phyloP scores from a whole-genome alignment of 2,113 vertebrate species.

The Phaethornis superciliosus region DNA sequence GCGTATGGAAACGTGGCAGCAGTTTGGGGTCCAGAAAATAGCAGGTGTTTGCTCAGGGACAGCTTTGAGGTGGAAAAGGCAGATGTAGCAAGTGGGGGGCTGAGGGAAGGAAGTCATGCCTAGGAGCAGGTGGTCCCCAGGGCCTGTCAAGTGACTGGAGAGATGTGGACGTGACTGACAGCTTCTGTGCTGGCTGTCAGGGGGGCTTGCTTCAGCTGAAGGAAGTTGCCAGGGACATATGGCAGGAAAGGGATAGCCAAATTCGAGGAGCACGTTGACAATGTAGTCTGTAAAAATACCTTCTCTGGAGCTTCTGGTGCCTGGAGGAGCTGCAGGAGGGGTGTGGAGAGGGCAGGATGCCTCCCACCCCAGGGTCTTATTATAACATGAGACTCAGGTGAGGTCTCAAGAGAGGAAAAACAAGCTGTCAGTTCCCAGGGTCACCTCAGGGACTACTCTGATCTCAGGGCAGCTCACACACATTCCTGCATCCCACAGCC shows the following conservation, averaged over 20 bases:
- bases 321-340: not conserved
- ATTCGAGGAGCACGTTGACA: slow-evolving; percentile 64
- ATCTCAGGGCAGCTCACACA: not conserved
- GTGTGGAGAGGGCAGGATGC: not conserved
- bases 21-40: not conserved
- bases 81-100: not conserved
- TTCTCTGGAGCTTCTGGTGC: slow-evolving; percentile 26
- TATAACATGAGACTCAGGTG: not conserved
- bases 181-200: slow-evolving; percentile 69
- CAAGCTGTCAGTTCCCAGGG: not conserved
- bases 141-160: slow-evolving; percentile 62
- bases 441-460: not conserved
- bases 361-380: not conserved
- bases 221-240: slow-evolving; percentile 66
- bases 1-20: not conserved
- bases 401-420: not conserved
- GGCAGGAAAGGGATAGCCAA: slow-evolving; percentile 65
- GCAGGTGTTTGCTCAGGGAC: slow-evolving; percentile 38
- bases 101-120: slow-evolving; percentile 27
- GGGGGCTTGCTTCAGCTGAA: slow-evolving; percentile 62
- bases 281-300: slow-evolving; percentile 59
- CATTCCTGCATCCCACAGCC: accelerated
- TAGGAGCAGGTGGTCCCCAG: slow-evolving; percentile 54
- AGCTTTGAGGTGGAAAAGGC: slow-evolving; percentile 41
- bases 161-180: slow-evolving; percentile 65